Conservation (phyloP, 2,888 invertebrate genomes). For the Tachystola acroxantha region DNA sequence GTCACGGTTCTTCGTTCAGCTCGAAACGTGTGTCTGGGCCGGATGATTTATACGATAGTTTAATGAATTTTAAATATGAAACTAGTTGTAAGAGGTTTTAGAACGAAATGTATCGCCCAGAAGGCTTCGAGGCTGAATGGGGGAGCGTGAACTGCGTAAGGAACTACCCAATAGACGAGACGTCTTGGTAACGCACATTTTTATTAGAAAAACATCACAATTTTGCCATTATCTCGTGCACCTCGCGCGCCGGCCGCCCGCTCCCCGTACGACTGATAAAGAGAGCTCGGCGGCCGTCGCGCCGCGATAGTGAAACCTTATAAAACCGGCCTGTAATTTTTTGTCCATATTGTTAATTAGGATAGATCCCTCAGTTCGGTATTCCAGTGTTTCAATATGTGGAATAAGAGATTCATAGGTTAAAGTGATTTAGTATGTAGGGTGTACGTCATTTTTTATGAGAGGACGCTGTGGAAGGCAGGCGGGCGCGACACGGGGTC, state of each 20-base stretch:
- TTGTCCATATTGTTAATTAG: slow-evolving; percentile 71
- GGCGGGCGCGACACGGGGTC: slow-evolving; percentile 36
- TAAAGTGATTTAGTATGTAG: slow-evolving; percentile 68
- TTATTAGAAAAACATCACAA: slow-evolving; percentile 73
- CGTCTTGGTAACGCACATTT: slow-evolving; percentile 23
- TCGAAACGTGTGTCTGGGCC: slow-evolving; percentile 29
- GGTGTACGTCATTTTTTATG: slow-evolving; percentile 65
- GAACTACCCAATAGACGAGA: slow-evolving; percentile 20
- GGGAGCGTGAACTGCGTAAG: slow-evolving; percentile 14
- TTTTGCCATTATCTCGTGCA: slow-evolving; percentile 69
- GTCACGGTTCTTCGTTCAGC: slow-evolving; percentile 32
- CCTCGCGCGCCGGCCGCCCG: slow-evolving; percentile 49
- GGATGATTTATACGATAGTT: slow-evolving; percentile 13
- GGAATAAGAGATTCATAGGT: slow-evolving; percentile 75
- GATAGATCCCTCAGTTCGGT: slow-evolving; percentile 61
- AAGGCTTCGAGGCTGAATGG: slow-evolving; percentile 24
- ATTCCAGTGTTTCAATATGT: slow-evolving; percentile 66
- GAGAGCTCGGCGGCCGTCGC: slow-evolving; percentile 60
- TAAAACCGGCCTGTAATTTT: slow-evolving; percentile 62
- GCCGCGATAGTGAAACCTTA: slow-evolving; percentile 48
- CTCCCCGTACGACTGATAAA: slow-evolving; percentile 62
- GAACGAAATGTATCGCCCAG: slow-evolving; percentile 21
- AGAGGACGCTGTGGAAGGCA: slow-evolving; percentile 51
- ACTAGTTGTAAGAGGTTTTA: slow-evolving; percentile 6
- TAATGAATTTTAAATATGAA: not conserved